Evolutionary conservation across 2,113 vertebrate species (phyloP), one percentile per base, ranked within the genome.

Genomic region (Poeciliopsis occidentalis): DNA sequence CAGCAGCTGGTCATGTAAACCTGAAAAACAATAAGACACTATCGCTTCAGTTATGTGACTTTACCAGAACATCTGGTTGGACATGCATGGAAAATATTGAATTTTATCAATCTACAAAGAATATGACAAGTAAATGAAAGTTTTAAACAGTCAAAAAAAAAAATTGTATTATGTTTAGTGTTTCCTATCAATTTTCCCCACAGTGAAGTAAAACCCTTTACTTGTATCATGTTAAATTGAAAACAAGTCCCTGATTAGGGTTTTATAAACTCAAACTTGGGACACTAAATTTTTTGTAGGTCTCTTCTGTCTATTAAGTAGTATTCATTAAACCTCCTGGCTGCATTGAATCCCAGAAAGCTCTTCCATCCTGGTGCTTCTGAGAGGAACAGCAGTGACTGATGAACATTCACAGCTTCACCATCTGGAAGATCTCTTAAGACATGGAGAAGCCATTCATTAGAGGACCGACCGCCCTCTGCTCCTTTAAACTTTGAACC

Each of bases 351-450:
- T 85, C 79, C 83, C 60, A 78, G 51, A 57, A 57, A 57, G 47
- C 63, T 67, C 66, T 70, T 67, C 57, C 73, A 19, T 30, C 54
- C 63, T 8, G 32, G 73, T 71, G 63, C 79, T 83, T 73, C 30
- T 83, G 79, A 73, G 76, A 84, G 51, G 60, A 82, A 57, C 22
- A 24, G 31, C 27, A 60, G 67, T 89, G 81, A 91, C 86, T 79
- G 85, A 89, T 82, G 61, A 81, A 62, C 75, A 81, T 60, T 80
- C 71, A 79, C 39, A 64, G 73, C 62, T 75, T 77, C 32, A 83
- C 83, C 89, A 91, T 89, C 89, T 91, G 87, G 87, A 86, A 62
- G 57, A 30, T 69, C 75, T 75, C 78, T 80, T 79, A 62, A 83
- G 64, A 76, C 67, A 69, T 64, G 63, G 66, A 74, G 78, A 76